Conservation (phyloP, 2,888 invertebrate species). For the Nasonia oneida region DNA sequence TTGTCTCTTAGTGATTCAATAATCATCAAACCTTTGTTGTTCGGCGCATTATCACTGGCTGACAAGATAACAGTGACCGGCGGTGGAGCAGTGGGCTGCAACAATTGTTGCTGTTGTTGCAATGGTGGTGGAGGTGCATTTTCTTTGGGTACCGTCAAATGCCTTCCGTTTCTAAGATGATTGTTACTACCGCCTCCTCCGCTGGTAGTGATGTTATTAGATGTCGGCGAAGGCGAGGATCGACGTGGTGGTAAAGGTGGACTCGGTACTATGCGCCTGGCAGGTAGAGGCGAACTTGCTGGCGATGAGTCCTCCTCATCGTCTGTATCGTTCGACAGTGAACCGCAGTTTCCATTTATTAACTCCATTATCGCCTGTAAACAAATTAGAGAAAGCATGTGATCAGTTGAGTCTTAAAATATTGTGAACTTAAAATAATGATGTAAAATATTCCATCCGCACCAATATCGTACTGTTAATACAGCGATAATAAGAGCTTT, state of each 20-base stretch:
- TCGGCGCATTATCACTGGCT: constrained; percentile 57
- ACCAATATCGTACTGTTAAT: neutral
- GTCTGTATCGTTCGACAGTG: constrained; percentile 75
- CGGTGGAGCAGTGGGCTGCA: constrained; percentile 64
- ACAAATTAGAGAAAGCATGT: neutral
- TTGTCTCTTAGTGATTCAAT: neutral
- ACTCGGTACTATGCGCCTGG: constrained; percentile 74
- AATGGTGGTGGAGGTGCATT: constrained; percentile 78
- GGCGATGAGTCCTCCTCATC: constrained; percentile 77
- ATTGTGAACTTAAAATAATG: neutral
- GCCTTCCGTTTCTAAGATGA: constrained; percentile 73
- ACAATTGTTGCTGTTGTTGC: constrained; percentile 61
- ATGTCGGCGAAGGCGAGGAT: constrained; percentile 79
- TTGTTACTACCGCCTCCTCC: neutral
- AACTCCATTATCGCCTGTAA: constrained; percentile 77
- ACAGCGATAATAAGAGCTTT: neutral
- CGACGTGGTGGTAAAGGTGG: constrained; percentile 85
- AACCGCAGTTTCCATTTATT: constrained; percentile 75
- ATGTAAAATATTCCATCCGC: neutral
- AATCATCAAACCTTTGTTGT: constrained; percentile 73
- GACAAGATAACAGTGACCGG: constrained; percentile 74
- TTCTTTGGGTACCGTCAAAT: constrained; percentile 79
- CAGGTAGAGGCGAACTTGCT: constrained; percentile 73
- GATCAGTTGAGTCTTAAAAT: neutral
- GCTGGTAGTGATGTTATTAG: constrained; percentile 45